Evolutionary conservation across 2,797 vertebrate species (phyloP), one percentile per base, ranked within the genome.

Genomic region (Pseudochirops cupreus): DNA sequence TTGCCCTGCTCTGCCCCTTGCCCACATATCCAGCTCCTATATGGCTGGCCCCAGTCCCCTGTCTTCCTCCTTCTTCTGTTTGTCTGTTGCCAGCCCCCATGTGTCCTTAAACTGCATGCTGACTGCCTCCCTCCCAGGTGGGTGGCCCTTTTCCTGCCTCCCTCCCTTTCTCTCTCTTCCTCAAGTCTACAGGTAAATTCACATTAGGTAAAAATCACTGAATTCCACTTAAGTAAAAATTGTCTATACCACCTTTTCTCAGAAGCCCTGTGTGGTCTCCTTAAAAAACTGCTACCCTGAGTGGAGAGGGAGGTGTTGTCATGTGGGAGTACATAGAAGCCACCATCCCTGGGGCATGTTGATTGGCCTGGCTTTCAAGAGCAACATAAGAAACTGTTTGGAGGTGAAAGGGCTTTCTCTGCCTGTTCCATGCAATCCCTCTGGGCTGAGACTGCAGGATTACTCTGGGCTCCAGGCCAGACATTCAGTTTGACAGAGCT

Each of bases 371-470:
- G 74, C 39, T 87, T 87, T 26, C 74, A 87, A 87, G 74, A 98
- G 98, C 98, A 98, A 98, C 97, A 98, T 82, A 2, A 92, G 96
- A 93, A 95, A 94, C 87, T 54, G 95, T 91, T 74, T 50, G 96
- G 96, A 97, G 93, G 97, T 16, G 0, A 96, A 54, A 46, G 91
- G 54, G 91, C 90, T 39, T 59, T 93, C 97, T 46, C 21, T 98
- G 95, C 58, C 16, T 0, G 97, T 97, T 95, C 91, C 46, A n/a
- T 74, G 93, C 96, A 96, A 97, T 93, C 58, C n/a, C 96, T 97
- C 56, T 4, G 94, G 94, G 97, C 96, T 93, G 96, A 96, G 29
- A 97, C 95, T 58, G 12, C 9, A 95, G 95, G 95, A 97, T 97
- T 57, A 91, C 52, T 57, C 96, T 54, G 96, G 98, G 98, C 96